These are phyloP conservation scores for Amiota communis DNA, from an alignment of 2,888 invertebrate species.

Conservation along the genomic window DNA sequence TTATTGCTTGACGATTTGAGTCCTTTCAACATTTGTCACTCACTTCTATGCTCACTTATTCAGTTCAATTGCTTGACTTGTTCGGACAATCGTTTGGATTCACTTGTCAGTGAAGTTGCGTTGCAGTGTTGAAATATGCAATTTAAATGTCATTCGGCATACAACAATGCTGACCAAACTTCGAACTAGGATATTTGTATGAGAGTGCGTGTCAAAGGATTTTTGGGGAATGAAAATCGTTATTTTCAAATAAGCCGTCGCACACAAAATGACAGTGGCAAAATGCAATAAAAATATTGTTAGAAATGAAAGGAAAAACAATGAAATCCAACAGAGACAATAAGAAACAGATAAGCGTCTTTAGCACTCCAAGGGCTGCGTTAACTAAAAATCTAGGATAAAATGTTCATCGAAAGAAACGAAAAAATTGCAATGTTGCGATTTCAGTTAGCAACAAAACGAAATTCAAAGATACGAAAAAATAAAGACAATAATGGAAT, in stretches of 20 bases:
- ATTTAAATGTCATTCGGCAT: background rate
- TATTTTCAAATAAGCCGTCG: background rate
- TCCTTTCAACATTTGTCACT: too few species aligned
- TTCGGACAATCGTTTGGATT: too few species aligned
- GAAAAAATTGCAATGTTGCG: slow-evolving; percentile 4
- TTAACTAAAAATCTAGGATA: background rate
- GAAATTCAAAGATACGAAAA: background rate
- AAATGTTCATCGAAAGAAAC: background rate
- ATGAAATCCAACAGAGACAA: background rate
- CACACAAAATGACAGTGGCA: background rate
- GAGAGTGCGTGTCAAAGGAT: too few species aligned
- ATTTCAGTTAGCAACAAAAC: background rate
- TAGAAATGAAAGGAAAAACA: too few species aligned
- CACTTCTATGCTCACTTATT: too few species aligned
- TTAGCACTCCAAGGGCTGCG: background rate
- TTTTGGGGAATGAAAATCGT: too few species aligned
- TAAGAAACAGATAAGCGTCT: background rate
- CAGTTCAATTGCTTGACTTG: too few species aligned
- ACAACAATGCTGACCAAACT: too few species aligned
- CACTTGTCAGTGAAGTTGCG: too few species aligned
- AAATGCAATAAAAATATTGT: background rate
- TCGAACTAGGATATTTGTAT: too few species aligned
- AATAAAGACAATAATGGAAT: too few species aligned
- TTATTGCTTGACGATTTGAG: too few species aligned
- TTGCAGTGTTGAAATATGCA: background rate